Evolutionary conservation across 2,797 vertebrate genomes (phyloP).

Genomic region (Darevskia mixta): DNA sequence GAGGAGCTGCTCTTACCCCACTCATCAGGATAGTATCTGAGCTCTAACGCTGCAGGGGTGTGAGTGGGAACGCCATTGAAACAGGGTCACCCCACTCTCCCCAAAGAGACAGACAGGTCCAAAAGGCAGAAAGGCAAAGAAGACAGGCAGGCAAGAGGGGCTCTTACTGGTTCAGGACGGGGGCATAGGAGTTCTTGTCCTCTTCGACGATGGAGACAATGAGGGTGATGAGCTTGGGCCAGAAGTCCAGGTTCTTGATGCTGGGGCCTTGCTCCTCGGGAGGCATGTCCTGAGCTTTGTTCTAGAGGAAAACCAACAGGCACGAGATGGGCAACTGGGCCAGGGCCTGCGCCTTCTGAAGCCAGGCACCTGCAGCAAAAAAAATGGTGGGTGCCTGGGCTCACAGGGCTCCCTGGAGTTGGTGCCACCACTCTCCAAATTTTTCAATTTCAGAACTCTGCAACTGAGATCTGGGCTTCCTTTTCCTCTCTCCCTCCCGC

Average conservation of each 20-base stretch:
- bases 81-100: slow-evolving; percentile 66
- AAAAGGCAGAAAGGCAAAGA: slow-evolving; percentile 75
- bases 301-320: slow-evolving; percentile 54
- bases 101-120: slow-evolving; percentile 77
- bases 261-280: slow-evolving; percentile 95
- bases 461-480: no score
- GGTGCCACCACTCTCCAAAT: no score
- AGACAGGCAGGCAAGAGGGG: slow-evolving; percentile 59
- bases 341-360: neutral
- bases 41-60: slow-evolving; percentile 66
- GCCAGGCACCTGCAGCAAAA: neutral
- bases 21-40: slow-evolving; percentile 69
- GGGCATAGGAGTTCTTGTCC: slow-evolving; percentile 96
- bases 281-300: slow-evolving; percentile 90
- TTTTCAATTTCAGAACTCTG: no score
- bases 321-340: no score
- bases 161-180: slow-evolving; percentile 96
- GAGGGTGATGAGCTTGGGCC: slow-evolving; percentile 98
- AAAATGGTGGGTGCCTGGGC: neutral
- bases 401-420: neutral
- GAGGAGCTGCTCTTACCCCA: slow-evolving; percentile 70
- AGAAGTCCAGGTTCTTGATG: slow-evolving; percentile 96
- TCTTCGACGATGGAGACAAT: slow-evolving; percentile 99
- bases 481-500: no score
- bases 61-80: slow-evolving; percentile 61